Percentiles rank a stretch among this genome's conserved stretches.
phyloP scores from a whole-genome alignment of 1,140 invertebrate genomes.

The Penaeus chinensis region DNA sequence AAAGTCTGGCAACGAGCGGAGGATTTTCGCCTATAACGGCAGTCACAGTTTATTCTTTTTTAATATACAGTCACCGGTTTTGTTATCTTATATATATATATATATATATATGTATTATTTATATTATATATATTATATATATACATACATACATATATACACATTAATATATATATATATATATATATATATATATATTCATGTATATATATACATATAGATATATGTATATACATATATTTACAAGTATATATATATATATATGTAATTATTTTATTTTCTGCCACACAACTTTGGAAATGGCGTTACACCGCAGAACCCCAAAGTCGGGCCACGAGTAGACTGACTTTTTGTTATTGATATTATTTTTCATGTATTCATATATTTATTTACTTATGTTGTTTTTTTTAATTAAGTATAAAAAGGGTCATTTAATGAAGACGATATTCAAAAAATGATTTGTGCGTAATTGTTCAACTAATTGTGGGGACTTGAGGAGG shows the following conservation, averaged over 20 bases:
- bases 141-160: neutral
- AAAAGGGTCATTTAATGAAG: slow-evolving; percentile 11
- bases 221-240: neutral
- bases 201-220: neutral
- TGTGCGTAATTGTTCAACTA: slow-evolving; percentile 28
- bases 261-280: neutral
- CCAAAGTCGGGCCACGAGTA: neutral
- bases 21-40: neutral
- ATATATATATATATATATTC: neutral
- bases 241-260: neutral
- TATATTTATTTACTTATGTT: too few relatives aligned
- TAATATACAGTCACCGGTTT: neutral
- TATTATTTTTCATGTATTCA: too few relatives aligned
- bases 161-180: neutral
- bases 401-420: too few relatives aligned
- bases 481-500: slow-evolving; percentile 25
- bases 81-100: neutral
- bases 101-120: neutral
- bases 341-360: too few relatives aligned
- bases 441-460: slow-evolving; percentile 17
- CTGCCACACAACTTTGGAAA: slow-evolving; percentile 29
- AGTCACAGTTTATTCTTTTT: neutral
- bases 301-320: neutral
- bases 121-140: neutral
- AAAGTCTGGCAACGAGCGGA: slow-evolving; percentile 51